A percentile compares a stretch with the other conserved stretches of the same genome.
These are phyloP conservation scores for Manacus vitellinus DNA, from an alignment of 2,113 vertebrate genomes.

Conservation along the genomic window DNA sequence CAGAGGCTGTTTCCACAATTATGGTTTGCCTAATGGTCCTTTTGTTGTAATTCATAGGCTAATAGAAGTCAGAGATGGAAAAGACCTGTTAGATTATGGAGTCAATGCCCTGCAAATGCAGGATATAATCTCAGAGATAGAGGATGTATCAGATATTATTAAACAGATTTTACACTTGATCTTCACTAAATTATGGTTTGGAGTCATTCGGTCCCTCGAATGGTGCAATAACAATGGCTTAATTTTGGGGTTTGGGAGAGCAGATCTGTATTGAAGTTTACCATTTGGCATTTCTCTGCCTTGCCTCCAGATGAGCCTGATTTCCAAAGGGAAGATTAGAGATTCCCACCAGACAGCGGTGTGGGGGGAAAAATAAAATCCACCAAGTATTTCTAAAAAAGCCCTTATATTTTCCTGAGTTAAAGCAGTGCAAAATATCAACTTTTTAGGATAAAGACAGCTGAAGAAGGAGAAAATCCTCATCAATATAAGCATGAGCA, in stretches of 20 bases:
- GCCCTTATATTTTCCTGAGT: not conserved
- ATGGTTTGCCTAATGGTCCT: slow-evolving; percentile 69
- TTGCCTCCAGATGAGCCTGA: not conserved
- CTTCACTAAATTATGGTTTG: slow-evolving; percentile 38
- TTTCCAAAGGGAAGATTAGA: not conserved
- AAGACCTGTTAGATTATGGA: slow-evolving; percentile 66
- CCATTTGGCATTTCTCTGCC: not conserved
- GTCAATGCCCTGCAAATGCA: slow-evolving; percentile 63
- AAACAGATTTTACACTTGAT: slow-evolving; percentile 60
- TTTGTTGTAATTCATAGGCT: slow-evolving; percentile 70
- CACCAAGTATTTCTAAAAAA: not conserved
- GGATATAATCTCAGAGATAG: slow-evolving; percentile 47
- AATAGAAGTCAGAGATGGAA: slow-evolving; percentile 71
- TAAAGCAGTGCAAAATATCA: not conserved
- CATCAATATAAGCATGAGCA: not conserved
- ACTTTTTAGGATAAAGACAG: not conserved
- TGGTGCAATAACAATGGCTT: slow-evolving; percentile 4
- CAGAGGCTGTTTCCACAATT: slow-evolving; percentile 70
- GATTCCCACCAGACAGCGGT: not conserved
- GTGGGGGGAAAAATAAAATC: accelerated
- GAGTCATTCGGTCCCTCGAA: not conserved
- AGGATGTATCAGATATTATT: slow-evolving; percentile 30
- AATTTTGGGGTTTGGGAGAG: not conserved
- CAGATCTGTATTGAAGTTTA: not conserved
- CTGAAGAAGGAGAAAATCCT: not conserved